These are phyloP conservation scores for Nemapogon koenigi DNA, from an alignment of 2,888 invertebrate species.

Conservation along the genomic window DNA sequence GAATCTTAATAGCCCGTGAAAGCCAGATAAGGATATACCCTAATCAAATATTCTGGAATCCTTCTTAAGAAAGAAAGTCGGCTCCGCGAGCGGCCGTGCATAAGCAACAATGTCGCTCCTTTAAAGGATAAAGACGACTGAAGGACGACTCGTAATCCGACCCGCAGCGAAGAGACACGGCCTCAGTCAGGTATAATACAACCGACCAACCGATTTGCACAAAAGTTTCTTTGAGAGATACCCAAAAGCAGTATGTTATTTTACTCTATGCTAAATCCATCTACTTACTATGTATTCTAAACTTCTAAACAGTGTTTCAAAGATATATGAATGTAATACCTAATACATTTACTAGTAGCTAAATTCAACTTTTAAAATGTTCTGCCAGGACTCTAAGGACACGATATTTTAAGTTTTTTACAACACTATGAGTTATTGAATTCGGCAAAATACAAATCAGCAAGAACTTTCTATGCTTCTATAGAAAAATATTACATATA, in stretches of 20 bases:
- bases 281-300: too few species aligned
- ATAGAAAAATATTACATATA: too few species aligned
- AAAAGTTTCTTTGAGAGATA: constrained; percentile 5
- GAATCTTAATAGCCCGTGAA: constrained; percentile 45
- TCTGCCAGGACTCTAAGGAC: too few species aligned
- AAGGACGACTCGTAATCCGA: constrained; percentile 47
- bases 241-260: constrained; percentile 1
- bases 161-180: constrained; percentile 29
- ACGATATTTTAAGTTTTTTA: too few species aligned
- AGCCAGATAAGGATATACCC: constrained; percentile 45
- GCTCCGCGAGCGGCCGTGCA: constrained; percentile 36
- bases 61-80: constrained; percentile 39
- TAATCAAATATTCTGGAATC: constrained; percentile 56
- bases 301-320: too few species aligned
- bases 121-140: constrained; percentile 46
- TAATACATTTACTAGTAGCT: too few species aligned
- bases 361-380: too few species aligned
- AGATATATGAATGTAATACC: too few species aligned
- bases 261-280: too few species aligned
- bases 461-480: too few species aligned
- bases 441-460: too few species aligned
- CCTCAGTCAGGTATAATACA: constrained; percentile 22
- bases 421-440: too few species aligned
- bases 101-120: constrained; percentile 52
- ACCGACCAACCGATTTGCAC: constrained; percentile 9